Percentiles rank a stretch among this genome's conserved stretches.
Evolutionary conservation across 2,113 vertebrate genomes (phyloP).

Genomic region (Ceyx cyanopectus): DNA sequence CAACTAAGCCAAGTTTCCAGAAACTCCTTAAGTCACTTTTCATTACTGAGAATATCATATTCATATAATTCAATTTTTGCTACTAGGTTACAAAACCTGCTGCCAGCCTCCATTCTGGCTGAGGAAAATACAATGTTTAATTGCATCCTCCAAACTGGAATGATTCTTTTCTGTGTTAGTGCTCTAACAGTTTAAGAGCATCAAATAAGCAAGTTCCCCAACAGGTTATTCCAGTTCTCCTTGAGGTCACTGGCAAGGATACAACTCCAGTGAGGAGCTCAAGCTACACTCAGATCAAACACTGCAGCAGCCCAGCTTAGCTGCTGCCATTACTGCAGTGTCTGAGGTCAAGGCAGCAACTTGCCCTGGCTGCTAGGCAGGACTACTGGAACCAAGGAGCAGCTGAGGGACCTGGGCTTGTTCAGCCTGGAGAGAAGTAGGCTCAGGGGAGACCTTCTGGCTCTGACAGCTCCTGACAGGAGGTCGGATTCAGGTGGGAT

Average conservation of each 20-base stretch:
- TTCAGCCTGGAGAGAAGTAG: neutral
- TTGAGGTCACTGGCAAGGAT: neutral
- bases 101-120: neutral
- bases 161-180: neutral
- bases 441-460: neutral
- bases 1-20: conserved; percentile 13
- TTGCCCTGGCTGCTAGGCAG: neutral
- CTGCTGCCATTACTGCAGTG: neutral
- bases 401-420: neutral
- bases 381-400: neutral
- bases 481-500: neutral
- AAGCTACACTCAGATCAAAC: neutral
- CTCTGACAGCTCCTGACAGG: neutral
- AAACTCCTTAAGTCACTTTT: conserved; percentile 17
- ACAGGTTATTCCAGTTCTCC: neutral
- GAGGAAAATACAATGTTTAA: neutral
- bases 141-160: neutral
- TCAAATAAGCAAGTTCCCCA: neutral
- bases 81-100: neutral
- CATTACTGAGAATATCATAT: neutral
- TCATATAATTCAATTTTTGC: neutral
- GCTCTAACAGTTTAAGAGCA: neutral
- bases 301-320: neutral
- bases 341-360: neutral
- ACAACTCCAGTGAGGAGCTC: neutral